phyloP scores from a whole-genome alignment of 1,140 invertebrate species.

The Pararge aegeria region DNA sequence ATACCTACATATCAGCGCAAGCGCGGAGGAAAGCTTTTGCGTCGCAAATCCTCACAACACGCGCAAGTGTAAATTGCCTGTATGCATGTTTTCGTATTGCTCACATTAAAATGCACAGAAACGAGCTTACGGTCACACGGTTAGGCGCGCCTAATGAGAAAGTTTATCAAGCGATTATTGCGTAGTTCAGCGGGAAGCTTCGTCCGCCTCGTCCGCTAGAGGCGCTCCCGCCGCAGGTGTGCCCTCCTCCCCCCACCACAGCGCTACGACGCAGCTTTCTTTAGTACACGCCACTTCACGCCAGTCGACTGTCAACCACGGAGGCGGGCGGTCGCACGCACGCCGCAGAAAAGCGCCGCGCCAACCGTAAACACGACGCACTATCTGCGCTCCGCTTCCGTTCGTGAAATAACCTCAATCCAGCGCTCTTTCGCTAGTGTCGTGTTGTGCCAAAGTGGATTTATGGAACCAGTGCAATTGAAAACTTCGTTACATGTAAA shows the following conservation, averaged over 20 bases:
- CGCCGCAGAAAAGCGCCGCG: conserved; percentile 46
- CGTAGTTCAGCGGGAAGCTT: conserved; percentile 74
- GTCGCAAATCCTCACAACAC: conserved; percentile 16
- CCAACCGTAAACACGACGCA: conserved; percentile 75
- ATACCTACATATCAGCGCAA: conserved; percentile 21
- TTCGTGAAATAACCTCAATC: conserved; percentile 65
- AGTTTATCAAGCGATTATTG: conserved; percentile 78
- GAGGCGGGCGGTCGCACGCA: conserved; percentile 41
- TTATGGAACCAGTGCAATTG: conserved; percentile 44
- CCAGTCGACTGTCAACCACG: conserved; percentile 69
- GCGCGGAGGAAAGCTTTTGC: conserved; percentile 24
- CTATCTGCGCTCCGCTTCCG: conserved; percentile 59
- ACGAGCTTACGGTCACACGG: conserved; percentile 74
- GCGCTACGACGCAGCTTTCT: conserved; percentile 66
- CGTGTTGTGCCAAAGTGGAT: conserved; percentile 70
- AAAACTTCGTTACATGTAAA: conserved; percentile 60
- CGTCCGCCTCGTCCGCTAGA: conserved; percentile 50
- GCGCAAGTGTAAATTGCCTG: conserved; percentile 50
- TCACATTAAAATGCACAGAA: conserved; percentile 49
- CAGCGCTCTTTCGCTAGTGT: conserved; percentile 50
- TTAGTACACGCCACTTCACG: conserved; percentile 51
- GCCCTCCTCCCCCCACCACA: conserved; percentile 36
- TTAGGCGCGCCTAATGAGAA: conserved; percentile 77
- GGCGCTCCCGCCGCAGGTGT: conserved; percentile 70
- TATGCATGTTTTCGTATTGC: conserved; percentile 56